Evolutionary conservation across 1,140 invertebrate species (phyloP).

Genomic region (Mizuhopecten yessoensis): DNA sequence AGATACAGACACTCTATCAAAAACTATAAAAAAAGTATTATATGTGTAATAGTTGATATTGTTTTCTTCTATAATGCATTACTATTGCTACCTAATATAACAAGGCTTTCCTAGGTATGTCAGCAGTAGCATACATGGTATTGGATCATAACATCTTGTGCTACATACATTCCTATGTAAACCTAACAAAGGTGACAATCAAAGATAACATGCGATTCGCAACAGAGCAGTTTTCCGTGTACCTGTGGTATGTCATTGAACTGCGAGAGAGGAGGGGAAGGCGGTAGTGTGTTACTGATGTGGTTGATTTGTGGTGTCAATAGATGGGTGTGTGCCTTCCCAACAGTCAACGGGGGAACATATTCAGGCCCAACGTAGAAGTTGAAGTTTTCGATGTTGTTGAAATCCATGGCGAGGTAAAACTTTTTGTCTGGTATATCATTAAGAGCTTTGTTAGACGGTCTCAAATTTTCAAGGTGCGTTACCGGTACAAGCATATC

Average conservation of each 20-base stretch:
- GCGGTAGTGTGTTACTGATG: conserved; percentile 90
- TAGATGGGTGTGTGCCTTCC: conserved; percentile 82
- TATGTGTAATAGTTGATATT: too few relatives aligned
- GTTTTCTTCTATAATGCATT: too few relatives aligned
- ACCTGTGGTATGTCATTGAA: conserved; percentile 87
- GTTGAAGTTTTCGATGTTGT: conserved; percentile 70
- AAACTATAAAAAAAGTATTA: too few relatives aligned
- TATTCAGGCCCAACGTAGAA: conserved; percentile 54
- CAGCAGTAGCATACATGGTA: too few relatives aligned
- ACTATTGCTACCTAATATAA: too few relatives aligned
- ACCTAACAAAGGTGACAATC: too few relatives aligned
- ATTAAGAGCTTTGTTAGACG: conserved; percentile 81
- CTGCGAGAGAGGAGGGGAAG: conserved; percentile 89
- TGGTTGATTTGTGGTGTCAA: conserved; percentile 94
- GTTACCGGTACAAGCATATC: conserved; percentile 85
- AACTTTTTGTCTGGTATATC: conserved; percentile 70
- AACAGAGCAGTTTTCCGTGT: conserved; percentile 78
- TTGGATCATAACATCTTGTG: too few relatives aligned
- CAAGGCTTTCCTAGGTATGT: too few relatives aligned
- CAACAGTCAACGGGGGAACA: conserved; percentile 36
- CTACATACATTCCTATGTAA: too few relatives aligned
- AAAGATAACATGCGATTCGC: too few relatives aligned
- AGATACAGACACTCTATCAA: too few relatives aligned
- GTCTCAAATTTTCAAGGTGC: conserved; percentile 89
- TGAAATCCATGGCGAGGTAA: conserved; percentile 76